phyloP scores from a whole-genome alignment of 2,113 vertebrate genomes.

The Alouatta palliata region DNA sequence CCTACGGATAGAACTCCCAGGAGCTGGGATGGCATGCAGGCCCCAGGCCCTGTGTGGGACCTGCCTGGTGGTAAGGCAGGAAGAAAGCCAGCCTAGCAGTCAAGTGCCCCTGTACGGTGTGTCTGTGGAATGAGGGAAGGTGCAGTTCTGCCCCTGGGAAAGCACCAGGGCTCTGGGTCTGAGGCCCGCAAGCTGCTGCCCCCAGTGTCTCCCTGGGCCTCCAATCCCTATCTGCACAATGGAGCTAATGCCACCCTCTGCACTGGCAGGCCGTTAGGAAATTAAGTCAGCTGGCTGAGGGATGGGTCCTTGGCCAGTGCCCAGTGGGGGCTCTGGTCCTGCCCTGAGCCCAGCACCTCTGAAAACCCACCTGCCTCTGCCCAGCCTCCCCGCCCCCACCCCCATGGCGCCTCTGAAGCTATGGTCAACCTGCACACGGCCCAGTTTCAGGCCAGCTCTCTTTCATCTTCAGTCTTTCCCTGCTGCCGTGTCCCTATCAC shows the following conservation, averaged over 20 bases:
- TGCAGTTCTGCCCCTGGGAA: not conserved
- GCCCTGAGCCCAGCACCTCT: not conserved
- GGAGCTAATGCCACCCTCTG: not conserved
- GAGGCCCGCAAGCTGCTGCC: not conserved
- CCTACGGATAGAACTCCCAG: not conserved
- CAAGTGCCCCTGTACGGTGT: not conserved
- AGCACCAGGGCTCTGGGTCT: not conserved
- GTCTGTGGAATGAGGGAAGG: not conserved
- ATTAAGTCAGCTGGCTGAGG: conserved; percentile 53
- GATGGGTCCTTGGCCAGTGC: conserved; percentile 46
- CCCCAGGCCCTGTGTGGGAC: not conserved
- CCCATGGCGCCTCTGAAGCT: not conserved
- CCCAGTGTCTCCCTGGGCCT: not conserved
- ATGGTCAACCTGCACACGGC: not conserved
- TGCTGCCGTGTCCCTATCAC: not conserved
- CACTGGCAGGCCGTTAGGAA: conserved; percentile 55
- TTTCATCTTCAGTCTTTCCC: conserved; percentile 17
- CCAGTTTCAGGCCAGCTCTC: conserved; percentile 33
- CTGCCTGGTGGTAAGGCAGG: not conserved
- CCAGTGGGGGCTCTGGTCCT: not conserved
- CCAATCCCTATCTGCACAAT: not conserved
- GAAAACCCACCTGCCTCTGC: conserved; percentile 23
- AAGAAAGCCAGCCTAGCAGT: not conserved
- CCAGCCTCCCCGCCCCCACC: not conserved
- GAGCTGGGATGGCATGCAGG: not conserved